These are phyloP conservation scores for Meliscaeva auricollis DNA, from an alignment of 2,888 invertebrate species.

Conservation along the genomic window DNA sequence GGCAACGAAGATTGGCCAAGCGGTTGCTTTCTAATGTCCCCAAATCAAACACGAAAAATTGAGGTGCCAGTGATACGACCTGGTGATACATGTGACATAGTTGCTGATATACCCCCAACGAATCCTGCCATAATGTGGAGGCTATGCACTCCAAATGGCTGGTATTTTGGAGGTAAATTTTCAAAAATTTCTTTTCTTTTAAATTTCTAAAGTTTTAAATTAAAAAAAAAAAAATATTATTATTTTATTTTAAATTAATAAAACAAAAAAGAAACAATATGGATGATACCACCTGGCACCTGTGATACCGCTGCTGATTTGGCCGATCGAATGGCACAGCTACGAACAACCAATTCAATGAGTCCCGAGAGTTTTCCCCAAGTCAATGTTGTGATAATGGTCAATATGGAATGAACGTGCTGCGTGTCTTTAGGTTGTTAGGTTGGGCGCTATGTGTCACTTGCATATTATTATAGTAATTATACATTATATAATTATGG, in stretches of 20 bases:
- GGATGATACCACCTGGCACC: slow-evolving; percentile 83
- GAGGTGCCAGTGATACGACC: slow-evolving; percentile 88
- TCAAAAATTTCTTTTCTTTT: slow-evolving; percentile 24
- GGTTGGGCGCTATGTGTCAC: slow-evolving; percentile 74
- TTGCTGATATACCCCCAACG: slow-evolving; percentile 88
- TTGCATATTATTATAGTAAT: slow-evolving; percentile 69
- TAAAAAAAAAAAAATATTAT: background rate
- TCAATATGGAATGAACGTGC: slow-evolving; percentile 82
- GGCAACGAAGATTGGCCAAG: slow-evolving; percentile 95
- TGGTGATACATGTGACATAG: slow-evolving; percentile 90
- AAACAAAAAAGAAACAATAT: slow-evolving; percentile 84
- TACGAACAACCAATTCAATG: slow-evolving; percentile 81
- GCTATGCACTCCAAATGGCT: slow-evolving; percentile 93
- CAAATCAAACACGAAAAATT: slow-evolving; percentile 83
- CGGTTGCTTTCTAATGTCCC: slow-evolving; percentile 90
- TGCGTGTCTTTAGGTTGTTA: slow-evolving; percentile 71
- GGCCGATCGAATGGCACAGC: slow-evolving; percentile 83
- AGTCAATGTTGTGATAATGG: slow-evolving; percentile 84
- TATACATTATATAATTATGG: slow-evolving; percentile 11
- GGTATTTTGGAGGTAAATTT: slow-evolving; percentile 94
- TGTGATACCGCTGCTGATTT: slow-evolving; percentile 82
- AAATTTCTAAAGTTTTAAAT: background rate
- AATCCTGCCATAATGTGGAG: slow-evolving; percentile 96
- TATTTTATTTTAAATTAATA: too few relatives aligned
- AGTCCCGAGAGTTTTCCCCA: slow-evolving; percentile 83